Conservation (phyloP, 2,888 invertebrate genomes). For the Mythimna pallens region DNA sequence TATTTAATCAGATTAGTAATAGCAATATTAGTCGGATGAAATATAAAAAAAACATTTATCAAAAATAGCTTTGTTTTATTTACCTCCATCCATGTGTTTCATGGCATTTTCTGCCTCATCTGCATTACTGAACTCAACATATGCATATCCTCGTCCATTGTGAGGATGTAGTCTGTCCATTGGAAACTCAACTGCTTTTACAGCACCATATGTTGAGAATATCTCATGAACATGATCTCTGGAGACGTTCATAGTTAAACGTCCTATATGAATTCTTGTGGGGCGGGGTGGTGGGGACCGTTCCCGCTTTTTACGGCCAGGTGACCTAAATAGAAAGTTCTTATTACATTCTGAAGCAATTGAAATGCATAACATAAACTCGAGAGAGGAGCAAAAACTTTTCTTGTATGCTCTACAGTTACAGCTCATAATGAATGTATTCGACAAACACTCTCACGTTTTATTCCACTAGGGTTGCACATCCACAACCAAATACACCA, state of each 20-base stretch:
- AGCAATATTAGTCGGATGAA: no score
- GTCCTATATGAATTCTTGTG: slow-evolving; percentile 98
- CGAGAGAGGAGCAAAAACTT: background rate
- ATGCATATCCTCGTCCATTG: slow-evolving; percentile 97
- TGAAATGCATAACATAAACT: background rate
- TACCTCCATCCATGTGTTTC: slow-evolving; percentile 99
- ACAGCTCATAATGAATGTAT: background rate
- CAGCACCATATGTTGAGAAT: slow-evolving; percentile 96
- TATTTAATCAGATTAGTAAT: no score
- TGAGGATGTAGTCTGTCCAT: slow-evolving; percentile 96
- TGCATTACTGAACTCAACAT: slow-evolving; percentile 97
- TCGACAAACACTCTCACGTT: no score
- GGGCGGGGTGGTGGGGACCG: slow-evolving; percentile 97
- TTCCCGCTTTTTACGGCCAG: slow-evolving; percentile 93
- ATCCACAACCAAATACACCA: no score
- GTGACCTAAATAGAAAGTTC: slow-evolving; percentile 83
- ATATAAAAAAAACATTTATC: no score
- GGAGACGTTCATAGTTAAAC: slow-evolving; percentile 97
- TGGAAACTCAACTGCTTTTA: slow-evolving; percentile 97
- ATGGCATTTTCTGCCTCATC: slow-evolving; percentile 99
- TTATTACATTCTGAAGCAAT: background rate
- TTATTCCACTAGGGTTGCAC: no score
- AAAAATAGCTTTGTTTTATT: slow-evolving; percentile 8
- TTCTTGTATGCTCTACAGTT: background rate
- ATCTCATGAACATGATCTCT: slow-evolving; percentile 97